phyloP scores from a whole-genome alignment of 2,113 vertebrate species.

The Redunca redunca region DNA sequence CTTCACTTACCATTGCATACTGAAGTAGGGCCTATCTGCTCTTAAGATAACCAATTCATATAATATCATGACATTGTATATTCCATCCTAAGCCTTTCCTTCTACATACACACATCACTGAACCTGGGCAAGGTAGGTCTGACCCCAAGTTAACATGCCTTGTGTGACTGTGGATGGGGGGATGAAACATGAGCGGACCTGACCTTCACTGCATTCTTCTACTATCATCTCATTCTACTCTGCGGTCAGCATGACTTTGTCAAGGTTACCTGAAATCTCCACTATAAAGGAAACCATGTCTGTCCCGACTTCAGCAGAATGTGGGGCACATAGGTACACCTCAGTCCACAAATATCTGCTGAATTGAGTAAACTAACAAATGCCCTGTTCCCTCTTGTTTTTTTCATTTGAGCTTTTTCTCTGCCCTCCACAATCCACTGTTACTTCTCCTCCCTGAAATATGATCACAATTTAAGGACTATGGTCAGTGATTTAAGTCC shows the following conservation, averaged over 20 bases:
- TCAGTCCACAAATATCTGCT: neutral
- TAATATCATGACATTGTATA: accelerated
- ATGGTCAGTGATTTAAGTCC: neutral
- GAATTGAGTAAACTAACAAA: neutral
- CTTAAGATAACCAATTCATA: neutral
- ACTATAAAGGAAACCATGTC: neutral
- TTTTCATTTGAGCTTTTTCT: neutral
- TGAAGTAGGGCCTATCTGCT: neutral
- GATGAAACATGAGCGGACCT: neutral
- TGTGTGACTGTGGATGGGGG: neutral
- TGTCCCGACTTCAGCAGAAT: neutral
- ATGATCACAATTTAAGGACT: neutral
- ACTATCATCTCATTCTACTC: neutral
- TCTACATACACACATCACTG: neutral
- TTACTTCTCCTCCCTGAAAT: neutral
- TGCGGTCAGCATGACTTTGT: neutral
- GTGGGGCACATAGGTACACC: neutral
- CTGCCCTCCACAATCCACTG: neutral
- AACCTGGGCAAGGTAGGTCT: neutral
- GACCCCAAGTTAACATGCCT: neutral
- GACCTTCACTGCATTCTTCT: neutral
- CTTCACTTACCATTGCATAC: neutral
- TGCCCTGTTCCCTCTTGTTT: neutral
- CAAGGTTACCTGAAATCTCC: neutral
- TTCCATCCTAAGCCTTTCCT: neutral